Base-by-base conservation (phyloP, 2,797 vertebrate species). In the Myotis pilosus region DNA sequence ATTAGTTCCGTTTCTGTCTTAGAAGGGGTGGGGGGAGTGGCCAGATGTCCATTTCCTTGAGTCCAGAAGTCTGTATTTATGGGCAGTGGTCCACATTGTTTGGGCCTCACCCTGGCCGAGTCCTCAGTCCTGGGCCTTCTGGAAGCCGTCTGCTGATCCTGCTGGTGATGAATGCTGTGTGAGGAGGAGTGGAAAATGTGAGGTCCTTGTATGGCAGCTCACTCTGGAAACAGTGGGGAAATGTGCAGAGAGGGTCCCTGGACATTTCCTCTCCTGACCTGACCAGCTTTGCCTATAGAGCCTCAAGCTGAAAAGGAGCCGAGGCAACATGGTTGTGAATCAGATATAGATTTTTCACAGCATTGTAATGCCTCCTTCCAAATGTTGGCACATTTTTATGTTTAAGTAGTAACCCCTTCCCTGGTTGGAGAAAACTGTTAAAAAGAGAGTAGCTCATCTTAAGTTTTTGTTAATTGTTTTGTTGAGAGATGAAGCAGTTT, bases 291-390 rank as follows among this genome's bases (percentile, higher is more conserved):
- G 75, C 82, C 30, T 33, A 0, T 9, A 57, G 89, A 89, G 60
- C 60, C 41, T 71, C 19, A 13, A 71, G 47, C 55, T 75, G 71
- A 75, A 38, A 62, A 74, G 44, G n/a, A 55, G 33, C 55, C 9
- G 1, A 10, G 89, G n/a, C 11, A 38, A 16, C 38, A 19, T 17
- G 33, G 47, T 38, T 87, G 25, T 28, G 51, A 83, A 22, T 72
- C 60, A 89, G 51, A 28, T 47, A 6, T 23, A 57, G 16, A 8
- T 95, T 47, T 47, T 13, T 85, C n/a, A 86, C 60, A 57, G 19
- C 57, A 28, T 87, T 92, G 36, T 36, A 69, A 10, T 69, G 22
- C 92, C 92, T 91, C 55, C 75, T 92, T 89, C 55, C 79, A 57
- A 81, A 88, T 47, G 4, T n/a, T 66, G 23, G 17, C 10, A 71